Evolutionary conservation across 2,888 invertebrate species (phyloP), one percentile per base, ranked within the genome.

Genomic region (Lochmaea capreae): DNA sequence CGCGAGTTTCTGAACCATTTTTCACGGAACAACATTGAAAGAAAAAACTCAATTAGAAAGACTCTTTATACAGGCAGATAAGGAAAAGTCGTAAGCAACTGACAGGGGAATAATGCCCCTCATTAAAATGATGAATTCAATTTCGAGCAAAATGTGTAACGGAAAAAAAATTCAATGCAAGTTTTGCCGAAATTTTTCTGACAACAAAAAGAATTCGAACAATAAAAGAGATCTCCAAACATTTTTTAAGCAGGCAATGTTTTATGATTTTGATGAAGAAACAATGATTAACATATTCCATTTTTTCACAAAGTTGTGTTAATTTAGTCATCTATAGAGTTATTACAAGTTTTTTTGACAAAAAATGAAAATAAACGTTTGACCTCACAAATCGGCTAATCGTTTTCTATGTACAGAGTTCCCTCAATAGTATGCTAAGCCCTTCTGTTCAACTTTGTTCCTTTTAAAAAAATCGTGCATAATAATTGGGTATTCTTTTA

Each of bases 111-210:
- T 65, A 49, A 54, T 18, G 18, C 46, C 11, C 49, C 42, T 65
- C 49, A 65, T 65, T 65, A 10, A 65, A 65, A 65, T 46, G 46
- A 65, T 49, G 26, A 65, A 65, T 65, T 65, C 22, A 43, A 65
- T 65, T 18, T 18, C 1, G 10, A 54, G 54, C 8, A 46, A 46
- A 49, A 16, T 46, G n/a, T 8, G 14, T 14, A 65, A 49, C 18
- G 10, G 42, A 62, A 62, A 16, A 54, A n/a, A 33, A 46, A 46
- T 8, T 16, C 54, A 10, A 9, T 18, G 54, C 9, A 18, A 16
- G 18, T 18, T 18, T 16, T 10, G 54, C 18, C 10, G 10, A 43
- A 65, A 65, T 4, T 49, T 18, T 5, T 10, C 18, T 18, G 9
- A 18, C 9, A 54, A 16, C 18, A 54, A 9, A 18, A 18, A 18